Base-by-base conservation (phyloP, 2,797 vertebrate genomes). In the Oryzias dopingdopingensis region DNA sequence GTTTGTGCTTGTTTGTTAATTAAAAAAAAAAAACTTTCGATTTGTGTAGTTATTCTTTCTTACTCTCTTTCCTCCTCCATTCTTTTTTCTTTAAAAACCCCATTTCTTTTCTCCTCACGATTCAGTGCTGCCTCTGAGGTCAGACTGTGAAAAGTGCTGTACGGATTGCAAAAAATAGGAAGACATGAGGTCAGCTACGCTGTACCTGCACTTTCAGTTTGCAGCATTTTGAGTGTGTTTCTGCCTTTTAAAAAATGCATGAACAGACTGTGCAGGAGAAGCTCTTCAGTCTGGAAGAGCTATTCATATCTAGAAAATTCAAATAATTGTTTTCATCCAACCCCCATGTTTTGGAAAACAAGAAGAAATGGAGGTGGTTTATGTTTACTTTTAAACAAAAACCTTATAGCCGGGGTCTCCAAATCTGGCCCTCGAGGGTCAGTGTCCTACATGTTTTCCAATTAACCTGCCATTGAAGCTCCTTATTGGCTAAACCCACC, bases 191-290 rank as follows among this genome's bases (percentile, higher is more conserved):
- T 85, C 65, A 79, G 59, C 59, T 63, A 42, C 63, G 59, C 41
- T 68, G 42, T 56, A 72, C 56, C 62, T 72, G 74, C 75, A 26
- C 65, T 78, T 74, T 77, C 57, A 76, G 70, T 72, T 71, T 0
- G 4, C 59, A 18, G 66, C 81, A 77, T 87, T 87, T 83, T 83
- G 83, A 84, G 47, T 56, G 68, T 78, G 67, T 80, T 74, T 62
- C 65, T 59, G 45, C 48, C 37, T 58, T 18, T 86, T 83, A 85
- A 88, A 20, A 84, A 80, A 87, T 85, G 59, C 42, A 87, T 86
- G 80, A 87, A 42, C 14, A 17, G 4, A 57, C 71, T 44, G 67
- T 52, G 46, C 53, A 42, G 62, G 57, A 77, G 62, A 79, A 48
- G 32, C 76, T 74, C 66, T 76, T 47, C 49, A 26, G 54, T 47